Evolutionary conservation across 2,113 vertebrate species (phyloP), one percentile per base, ranked within the genome.

Genomic region (Monarcha castaneiventris): DNA sequence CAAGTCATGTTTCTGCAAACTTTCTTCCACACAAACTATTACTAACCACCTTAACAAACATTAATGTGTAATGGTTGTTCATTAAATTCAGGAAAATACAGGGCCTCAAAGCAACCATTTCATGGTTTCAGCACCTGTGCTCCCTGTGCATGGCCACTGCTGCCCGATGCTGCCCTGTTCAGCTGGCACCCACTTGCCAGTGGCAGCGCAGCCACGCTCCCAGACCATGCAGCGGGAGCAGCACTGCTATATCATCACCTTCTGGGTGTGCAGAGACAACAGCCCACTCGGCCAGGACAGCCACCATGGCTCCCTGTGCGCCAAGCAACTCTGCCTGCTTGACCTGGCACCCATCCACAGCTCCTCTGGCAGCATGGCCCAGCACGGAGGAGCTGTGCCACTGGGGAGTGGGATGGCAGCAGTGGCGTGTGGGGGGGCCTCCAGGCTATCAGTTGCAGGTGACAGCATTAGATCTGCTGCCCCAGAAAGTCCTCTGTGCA

Each of bases 311-410:
- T 66, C 46, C 30, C 61, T 7, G 5, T 2, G 37, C 17, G 73
- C 9, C 1, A 41, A 9, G 2, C 10, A 1, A 0, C 67, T n/a
- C 21, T 4, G n/a, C 61, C 63, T 2, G 1, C 72, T 51, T 1
- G 0, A 17, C 25, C 27, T 2, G 1, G 54, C 25, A 5, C 7
- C 41, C 23, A 15, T 49, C 56, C 23, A 21, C 2, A 2, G 71
- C 46, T 74, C 19, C 76, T 73, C 22, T 6, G 1, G 84, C 76
- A 62, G 37, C 7, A 2, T 0, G 9, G 33, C 67, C 76, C 6
- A 33, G 80, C 48, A 25, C 8, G 0, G 22, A 69, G 39, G 82
- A 18, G 43, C 30, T 13, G 2, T 35, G 59, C 39, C 54, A 56
- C 27, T 11, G 8, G 54, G 69, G 4, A 87, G 21, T 1, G 11